Percentiles rank a stretch among this genome's conserved stretches.
Evolutionary conservation across 2,888 invertebrate species (phyloP).

Genomic region (Lasioglossum oenotherae): DNA sequence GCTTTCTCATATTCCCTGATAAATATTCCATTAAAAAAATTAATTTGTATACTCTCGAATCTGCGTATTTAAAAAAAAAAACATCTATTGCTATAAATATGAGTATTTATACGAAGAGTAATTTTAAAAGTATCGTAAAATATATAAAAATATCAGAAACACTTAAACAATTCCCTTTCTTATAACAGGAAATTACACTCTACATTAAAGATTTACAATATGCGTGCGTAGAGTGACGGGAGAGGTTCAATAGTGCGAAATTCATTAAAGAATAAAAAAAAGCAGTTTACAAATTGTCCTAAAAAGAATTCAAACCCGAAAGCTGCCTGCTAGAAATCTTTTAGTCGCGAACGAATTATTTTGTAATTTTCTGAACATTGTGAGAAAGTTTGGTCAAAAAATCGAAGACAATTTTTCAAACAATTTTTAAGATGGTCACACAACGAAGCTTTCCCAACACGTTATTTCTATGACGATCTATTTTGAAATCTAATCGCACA

Average conservation of each 20-base stretch:
- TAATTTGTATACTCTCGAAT: background rate
- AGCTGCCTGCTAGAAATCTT: background rate
- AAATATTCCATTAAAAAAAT: background rate
- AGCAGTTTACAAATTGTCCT: background rate
- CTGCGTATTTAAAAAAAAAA: background rate
- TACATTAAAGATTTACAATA: background rate
- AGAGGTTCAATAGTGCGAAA: background rate
- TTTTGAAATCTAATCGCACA: background rate
- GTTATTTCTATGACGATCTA: background rate
- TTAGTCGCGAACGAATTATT: background rate
- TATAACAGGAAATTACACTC: conserved; percentile 9
- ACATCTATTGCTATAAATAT: conserved; percentile 1
- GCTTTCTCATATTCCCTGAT: background rate
- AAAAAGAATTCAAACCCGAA: background rate
- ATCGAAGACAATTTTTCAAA: background rate
- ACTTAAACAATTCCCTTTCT: conserved; percentile 9
- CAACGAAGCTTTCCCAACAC: background rate
- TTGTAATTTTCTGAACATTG: background rate
- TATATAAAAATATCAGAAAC: conserved; percentile 18
- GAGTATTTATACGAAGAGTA: background rate
- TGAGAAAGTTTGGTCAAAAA: background rate
- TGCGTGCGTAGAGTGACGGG: background rate
- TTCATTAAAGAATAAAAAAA: background rate
- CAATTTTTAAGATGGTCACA: background rate
- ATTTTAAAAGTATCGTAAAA: background rate